Evolutionary conservation across 2,113 vertebrate genomes (phyloP), one percentile per base, ranked within the genome.

Genomic region (Barbus barbus): DNA sequence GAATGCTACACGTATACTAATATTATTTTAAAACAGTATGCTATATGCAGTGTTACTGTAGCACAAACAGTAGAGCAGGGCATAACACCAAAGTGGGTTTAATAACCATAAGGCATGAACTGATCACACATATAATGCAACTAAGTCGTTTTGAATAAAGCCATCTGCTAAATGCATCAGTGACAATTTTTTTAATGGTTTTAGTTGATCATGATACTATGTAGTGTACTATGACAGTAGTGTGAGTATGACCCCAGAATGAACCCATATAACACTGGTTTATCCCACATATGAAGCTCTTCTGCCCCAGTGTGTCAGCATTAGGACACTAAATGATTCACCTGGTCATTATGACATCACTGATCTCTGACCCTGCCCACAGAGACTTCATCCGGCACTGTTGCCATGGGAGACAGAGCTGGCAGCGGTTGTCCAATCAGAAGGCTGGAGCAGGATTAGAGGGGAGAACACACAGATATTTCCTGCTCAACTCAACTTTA

Each of bases 361-460:
- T 36, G 60, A 46, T 38, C 20, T 65, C 33, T 74, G 81, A 75
- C 53, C 36, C 58, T 20, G 5, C 73, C 41, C 73, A 38, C 38
- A 63, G 72, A 85, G 84, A 80, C 81, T 91, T 90, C 89, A 9
- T 93, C 93, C 8, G 12, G 4, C 13, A 75, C 51, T 78, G 65
- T 86, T 82, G 72, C 61, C 36, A 79, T 65, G 58, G 58, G 58
- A 79, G 24, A 79, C 58, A 20, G 56, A 46, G 58, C 58, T n/a
- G 0, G 3, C 53, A n/a, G 6, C n/a, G 1, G 33, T 46, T 1
- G 1, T 48, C 78, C 60, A 67, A 81, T 67, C 60, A 81, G 78
- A 48, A 26, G 11, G 5, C 26, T 33, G 38, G 16, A n/a, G 36
- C 56, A 41, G 58, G n/a, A 63, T 63, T 28, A 18, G 53, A 63